Conservation (phyloP, 2,888 invertebrate species). For the Drosophila testacea region DNA sequence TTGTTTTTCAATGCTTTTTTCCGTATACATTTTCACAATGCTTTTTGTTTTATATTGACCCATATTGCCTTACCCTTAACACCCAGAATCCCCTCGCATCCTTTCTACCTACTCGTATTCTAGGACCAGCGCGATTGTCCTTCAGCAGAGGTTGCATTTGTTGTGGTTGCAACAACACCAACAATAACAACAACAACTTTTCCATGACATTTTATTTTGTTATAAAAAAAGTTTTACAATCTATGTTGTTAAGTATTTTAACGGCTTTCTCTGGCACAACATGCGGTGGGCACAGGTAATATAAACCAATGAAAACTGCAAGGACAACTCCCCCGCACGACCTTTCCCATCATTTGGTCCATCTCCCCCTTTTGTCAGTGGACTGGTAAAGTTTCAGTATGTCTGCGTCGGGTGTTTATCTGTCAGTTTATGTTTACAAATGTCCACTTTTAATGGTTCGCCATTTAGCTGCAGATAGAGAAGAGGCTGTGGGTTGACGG, state of each 20-base stretch:
- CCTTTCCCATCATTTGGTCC: slow-evolving; percentile 3
- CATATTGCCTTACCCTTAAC: slow-evolving; percentile 42
- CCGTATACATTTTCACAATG: slow-evolving; percentile 46
- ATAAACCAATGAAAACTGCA: slow-evolving; percentile 79
- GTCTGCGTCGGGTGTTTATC: slow-evolving; percentile 74
- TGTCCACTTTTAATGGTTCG: slow-evolving; percentile 78
- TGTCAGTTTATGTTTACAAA: slow-evolving; percentile 81
- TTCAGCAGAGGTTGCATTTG: slow-evolving; percentile 62
- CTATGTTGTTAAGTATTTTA: slow-evolving; percentile 83
- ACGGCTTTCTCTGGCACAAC: slow-evolving; percentile 62
- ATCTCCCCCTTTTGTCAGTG: background rate
- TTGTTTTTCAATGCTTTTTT: slow-evolving; percentile 28
- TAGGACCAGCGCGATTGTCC: slow-evolving; percentile 55
- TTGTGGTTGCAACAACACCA: slow-evolving; percentile 36
- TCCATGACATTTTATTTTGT: slow-evolving; percentile 68
- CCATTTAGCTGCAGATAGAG: slow-evolving; percentile 62
- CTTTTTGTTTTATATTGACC: slow-evolving; percentile 75
- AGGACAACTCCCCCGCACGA: slow-evolving; percentile 53
- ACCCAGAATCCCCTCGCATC: background rate
- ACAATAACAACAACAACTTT: slow-evolving; percentile 42
- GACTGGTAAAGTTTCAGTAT: slow-evolving; percentile 54
- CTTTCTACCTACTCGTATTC: background rate
- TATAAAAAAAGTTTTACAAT: slow-evolving; percentile 77
- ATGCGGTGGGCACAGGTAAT: slow-evolving; percentile 53
- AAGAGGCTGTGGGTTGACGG: background rate